Evolutionary conservation across 2,888 invertebrate species (phyloP).

Genomic region (Drosophila picticornis): DNA sequence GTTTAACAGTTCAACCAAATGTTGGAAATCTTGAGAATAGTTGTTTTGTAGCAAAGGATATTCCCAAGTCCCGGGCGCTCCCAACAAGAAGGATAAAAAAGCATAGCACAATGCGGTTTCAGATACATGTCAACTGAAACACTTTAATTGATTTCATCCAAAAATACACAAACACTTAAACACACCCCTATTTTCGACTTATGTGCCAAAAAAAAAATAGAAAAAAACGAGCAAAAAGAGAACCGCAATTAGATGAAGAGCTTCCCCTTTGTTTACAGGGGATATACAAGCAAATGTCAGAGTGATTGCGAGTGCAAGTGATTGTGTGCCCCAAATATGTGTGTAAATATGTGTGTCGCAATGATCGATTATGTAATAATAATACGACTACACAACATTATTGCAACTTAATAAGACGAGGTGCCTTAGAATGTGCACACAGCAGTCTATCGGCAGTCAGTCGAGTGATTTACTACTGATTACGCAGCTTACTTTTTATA

Average conservation of each 20-base stretch:
- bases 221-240: constrained; percentile 10
- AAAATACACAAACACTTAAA: constrained; percentile 6
- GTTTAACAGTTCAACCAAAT: neutral
- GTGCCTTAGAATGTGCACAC: constrained; percentile 52
- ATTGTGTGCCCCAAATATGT: constrained; percentile 18
- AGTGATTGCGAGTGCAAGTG: constrained; percentile 15
- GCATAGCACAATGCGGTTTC: neutral
- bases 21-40: too few relatives aligned
- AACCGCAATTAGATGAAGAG: constrained; percentile 36
- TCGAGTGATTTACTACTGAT: constrained; percentile 56
- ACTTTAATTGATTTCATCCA: constrained; percentile 18
- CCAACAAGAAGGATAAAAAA: neutral
- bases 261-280: constrained; percentile 34
- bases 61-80: neutral
- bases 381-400: constrained; percentile 46
- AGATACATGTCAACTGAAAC: constrained; percentile 20
- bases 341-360: constrained; percentile 31
- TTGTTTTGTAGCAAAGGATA: neutral
- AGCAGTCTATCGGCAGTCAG: constrained; percentile 16
- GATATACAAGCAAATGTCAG: neutral
- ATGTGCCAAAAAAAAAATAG: neutral
- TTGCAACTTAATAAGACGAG: constrained; percentile 54
- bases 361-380: constrained; percentile 73
- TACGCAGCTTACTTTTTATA: constrained; percentile 40
- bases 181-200: constrained; percentile 31